Evolutionary conservation across 2,797 vertebrate genomes (phyloP).

Genomic region (Gila robusta): DNA sequence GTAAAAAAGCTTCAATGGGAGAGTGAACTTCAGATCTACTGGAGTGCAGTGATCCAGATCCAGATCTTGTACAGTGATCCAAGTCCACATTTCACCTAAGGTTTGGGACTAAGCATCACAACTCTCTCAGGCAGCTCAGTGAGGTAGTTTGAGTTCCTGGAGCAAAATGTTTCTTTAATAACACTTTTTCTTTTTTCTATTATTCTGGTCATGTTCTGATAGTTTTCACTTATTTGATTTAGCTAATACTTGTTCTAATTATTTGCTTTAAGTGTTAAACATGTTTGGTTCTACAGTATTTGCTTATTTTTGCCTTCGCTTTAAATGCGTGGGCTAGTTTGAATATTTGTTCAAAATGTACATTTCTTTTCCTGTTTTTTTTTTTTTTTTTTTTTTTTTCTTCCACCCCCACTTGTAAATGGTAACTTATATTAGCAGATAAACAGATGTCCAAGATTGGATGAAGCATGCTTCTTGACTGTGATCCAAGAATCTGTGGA

Average conservation of each 20-base stretch:
- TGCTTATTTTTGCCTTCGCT: background rate
- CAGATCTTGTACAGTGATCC: background rate
- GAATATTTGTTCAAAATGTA: constrained; percentile 12
- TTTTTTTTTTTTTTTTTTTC: background rate
- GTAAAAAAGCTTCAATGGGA: constrained; percentile 74
- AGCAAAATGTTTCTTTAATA: background rate
- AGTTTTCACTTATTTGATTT: background rate
- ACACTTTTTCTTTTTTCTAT: background rate
- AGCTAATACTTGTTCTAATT: background rate
- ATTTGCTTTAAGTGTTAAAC: background rate
- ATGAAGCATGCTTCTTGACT: constrained; percentile 1
- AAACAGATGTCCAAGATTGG: constrained; percentile 29
- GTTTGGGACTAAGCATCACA: background rate
- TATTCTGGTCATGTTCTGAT: background rate
- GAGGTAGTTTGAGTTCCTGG: background rate
- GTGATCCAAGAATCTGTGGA: constrained; percentile 4
- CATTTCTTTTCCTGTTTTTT: background rate
- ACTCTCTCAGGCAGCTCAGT: too few relatives aligned
- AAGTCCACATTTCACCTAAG: background rate
- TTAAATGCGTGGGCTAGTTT: constrained; percentile 24
- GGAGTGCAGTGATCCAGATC: background rate
- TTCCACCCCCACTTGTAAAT: constrained; percentile 18
- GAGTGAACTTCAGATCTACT: constrained; percentile 55
- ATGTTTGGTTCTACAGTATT: background rate
- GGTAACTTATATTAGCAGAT: constrained; percentile 9